Percentiles rank a stretch among this genome's conserved stretches.
These are phyloP conservation scores for Scomber japonicus DNA, from an alignment of 2,113 vertebrate species.

Conservation along the genomic window DNA sequence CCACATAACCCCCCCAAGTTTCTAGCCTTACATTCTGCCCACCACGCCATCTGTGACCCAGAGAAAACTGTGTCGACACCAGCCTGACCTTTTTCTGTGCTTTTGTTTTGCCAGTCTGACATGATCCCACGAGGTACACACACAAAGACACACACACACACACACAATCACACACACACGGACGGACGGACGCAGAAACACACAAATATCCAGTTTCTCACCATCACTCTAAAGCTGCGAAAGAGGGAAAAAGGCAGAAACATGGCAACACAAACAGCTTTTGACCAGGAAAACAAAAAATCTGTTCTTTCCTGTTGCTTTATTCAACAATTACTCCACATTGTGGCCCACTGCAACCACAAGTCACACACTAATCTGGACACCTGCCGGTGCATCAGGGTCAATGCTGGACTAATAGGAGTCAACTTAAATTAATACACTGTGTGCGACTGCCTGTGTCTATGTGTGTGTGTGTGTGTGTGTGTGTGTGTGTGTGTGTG, in stretches of 20 bases:
- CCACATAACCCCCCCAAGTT: slow-evolving; percentile 59
- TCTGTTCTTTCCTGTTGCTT: slow-evolving; percentile 44
- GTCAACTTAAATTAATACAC: slow-evolving; percentile 38
- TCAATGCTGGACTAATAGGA: slow-evolving; percentile 25
- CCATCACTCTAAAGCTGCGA: background rate
- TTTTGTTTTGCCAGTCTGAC: slow-evolving; percentile 65
- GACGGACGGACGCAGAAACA: background rate
- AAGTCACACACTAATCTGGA: slow-evolving; percentile 40
- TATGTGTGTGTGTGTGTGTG: slow-evolving; percentile 29
- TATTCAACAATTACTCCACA: slow-evolving; percentile 36
- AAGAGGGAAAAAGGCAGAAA: slow-evolving; percentile 1
- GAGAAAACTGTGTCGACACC: slow-evolving; percentile 67
- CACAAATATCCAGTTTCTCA: slow-evolving; percentile 10
- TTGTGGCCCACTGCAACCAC: slow-evolving; percentile 8
- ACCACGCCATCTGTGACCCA: slow-evolving; percentile 79
- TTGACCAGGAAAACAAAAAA: slow-evolving; percentile 8
- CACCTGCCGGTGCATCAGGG: slow-evolving; percentile 48
- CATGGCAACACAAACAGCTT: slow-evolving; percentile 23
- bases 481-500: slow-evolving; percentile 35
- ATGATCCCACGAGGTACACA: slow-evolving; percentile 34
- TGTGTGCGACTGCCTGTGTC: background rate
- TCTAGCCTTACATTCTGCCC: slow-evolving; percentile 62
- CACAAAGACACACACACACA: slow-evolving; percentile 15
- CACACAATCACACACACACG: background rate
- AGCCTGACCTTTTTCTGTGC: slow-evolving; percentile 75